Evolutionary conservation across 2,888 invertebrate species (phyloP).

Genomic region (Formica aserva): DNA sequence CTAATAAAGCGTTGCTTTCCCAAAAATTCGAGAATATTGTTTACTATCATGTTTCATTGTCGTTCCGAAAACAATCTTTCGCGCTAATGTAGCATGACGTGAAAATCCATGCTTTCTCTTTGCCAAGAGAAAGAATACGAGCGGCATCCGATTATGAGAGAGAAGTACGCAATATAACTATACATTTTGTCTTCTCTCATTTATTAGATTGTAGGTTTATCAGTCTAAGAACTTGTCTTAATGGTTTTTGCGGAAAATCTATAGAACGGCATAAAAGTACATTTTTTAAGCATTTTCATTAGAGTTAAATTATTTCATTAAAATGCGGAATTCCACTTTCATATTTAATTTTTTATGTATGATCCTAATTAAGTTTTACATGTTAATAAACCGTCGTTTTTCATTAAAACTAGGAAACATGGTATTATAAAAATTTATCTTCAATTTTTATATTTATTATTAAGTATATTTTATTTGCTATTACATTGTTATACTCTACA

Average conservation of each 20-base stretch:
- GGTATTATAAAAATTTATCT: neutral
- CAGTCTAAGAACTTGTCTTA: neutral
- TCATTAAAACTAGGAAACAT: neutral
- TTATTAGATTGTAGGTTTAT: constrained; percentile 27
- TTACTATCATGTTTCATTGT: constrained; percentile 15
- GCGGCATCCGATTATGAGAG: constrained; percentile 25
- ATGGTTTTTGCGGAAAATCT: neutral
- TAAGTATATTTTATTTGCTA: neutral
- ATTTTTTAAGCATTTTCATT: neutral
- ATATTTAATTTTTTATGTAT: neutral
- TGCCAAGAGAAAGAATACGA: constrained; percentile 25
- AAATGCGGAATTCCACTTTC: neutral
- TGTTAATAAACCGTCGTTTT: constrained; percentile 1
- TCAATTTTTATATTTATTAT: neutral
- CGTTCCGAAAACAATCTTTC: constrained; percentile 24
- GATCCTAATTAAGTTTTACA: constrained; percentile 10
- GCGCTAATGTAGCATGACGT: constrained; percentile 19
- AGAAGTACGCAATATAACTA: neutral
- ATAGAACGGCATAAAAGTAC: neutral
- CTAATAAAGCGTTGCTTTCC: neutral
- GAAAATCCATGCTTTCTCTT: constrained; percentile 20
- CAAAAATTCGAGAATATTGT: neutral
- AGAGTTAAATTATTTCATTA: neutral
- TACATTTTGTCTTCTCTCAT: neutral
- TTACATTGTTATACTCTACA: neutral